These are phyloP conservation scores for Mustela lutreola DNA, from an alignment of 2,113 vertebrate genomes.

Conservation along the genomic window DNA sequence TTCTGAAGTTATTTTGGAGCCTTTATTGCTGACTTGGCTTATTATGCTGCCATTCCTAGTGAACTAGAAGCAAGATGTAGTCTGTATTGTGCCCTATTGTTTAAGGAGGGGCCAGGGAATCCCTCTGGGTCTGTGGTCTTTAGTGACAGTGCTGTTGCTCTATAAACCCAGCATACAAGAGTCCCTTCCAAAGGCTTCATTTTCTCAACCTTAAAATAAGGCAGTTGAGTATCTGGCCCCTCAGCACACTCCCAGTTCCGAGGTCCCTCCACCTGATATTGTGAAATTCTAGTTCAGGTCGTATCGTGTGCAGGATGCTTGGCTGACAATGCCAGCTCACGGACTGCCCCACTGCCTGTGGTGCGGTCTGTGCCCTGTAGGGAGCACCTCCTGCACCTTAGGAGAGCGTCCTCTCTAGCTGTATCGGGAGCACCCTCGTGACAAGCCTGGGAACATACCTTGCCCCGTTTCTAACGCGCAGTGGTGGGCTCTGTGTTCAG, in stretches of 20 bases:
- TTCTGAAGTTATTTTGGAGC: background rate
- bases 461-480: background rate
- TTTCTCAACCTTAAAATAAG: constrained; percentile 35
- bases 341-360: background rate
- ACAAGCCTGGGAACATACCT: background rate
- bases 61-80: background rate
- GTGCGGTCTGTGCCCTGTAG: background rate
- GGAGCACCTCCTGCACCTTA: background rate
- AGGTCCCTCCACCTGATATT: background rate
- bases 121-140: background rate
- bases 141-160: background rate
- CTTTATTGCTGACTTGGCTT: background rate
- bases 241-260: background rate
- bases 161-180: background rate
- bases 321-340: background rate
- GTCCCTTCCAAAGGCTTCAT: background rate
- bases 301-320: no score
- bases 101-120: background rate
- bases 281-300: background rate
- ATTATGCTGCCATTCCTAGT: background rate
- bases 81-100: background rate
- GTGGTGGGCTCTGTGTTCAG: background rate
- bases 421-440: background rate
- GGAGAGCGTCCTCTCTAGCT: background rate
- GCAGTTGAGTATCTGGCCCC: background rate